Evolutionary conservation across 2,888 invertebrate genomes (phyloP).

Genomic region (Willowsia nigromaculata): DNA sequence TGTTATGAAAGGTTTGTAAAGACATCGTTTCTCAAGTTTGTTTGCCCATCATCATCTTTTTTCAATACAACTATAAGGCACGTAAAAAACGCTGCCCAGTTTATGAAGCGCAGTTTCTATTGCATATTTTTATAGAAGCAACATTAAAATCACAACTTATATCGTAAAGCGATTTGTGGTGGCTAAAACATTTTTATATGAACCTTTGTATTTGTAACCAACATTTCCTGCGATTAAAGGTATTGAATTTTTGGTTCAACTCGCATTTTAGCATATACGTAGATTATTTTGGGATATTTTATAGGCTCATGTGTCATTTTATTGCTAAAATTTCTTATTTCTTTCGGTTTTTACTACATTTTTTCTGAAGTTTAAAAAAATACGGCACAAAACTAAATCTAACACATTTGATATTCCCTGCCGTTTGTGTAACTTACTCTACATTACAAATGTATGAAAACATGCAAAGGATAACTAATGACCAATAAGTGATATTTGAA

Average conservation of each 20-base stretch:
- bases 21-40: conserved; percentile 24
- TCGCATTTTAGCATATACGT: not conserved
- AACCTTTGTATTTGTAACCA: too few relatives aligned
- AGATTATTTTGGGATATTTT: not conserved
- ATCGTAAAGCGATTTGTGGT: not conserved
- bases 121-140: too few relatives aligned
- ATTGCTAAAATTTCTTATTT: not conserved
- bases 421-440: too few relatives aligned
- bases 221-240: not conserved
- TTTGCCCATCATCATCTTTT: conserved; percentile 22
- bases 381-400: too few relatives aligned
- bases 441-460: too few relatives aligned
- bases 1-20: not conserved
- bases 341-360: not conserved
- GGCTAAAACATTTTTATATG: conserved; percentile 14
- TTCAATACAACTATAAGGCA: not conserved
- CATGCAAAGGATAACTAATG: too few relatives aligned
- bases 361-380: too few relatives aligned
- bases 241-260: not conserved
- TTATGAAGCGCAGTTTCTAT: too few relatives aligned
- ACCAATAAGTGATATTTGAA: too few relatives aligned
- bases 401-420: too few relatives aligned
- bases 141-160: not conserved
- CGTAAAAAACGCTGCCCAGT: not conserved
- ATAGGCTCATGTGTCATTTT: not conserved